Conservation (phyloP, 1,140 invertebrate species). For the Melipona quadrifasciata region DNA sequence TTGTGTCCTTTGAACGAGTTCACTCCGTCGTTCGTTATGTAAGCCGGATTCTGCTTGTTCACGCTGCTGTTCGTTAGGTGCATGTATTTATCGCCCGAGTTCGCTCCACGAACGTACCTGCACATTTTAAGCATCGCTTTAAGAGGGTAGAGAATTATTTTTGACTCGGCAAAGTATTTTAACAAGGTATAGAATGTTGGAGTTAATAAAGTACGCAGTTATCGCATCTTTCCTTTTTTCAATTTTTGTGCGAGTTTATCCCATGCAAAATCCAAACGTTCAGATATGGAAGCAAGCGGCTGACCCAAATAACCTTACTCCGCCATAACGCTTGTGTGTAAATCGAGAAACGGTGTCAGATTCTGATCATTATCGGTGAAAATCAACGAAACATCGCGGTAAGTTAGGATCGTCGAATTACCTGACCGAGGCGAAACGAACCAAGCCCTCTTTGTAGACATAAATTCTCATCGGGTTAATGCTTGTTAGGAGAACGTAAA, state of each 20-base stretch:
- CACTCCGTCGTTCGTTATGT: constrained; percentile 92
- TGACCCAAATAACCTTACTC: background rate
- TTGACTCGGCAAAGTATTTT: too few relatives aligned
- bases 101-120: constrained; percentile 87
- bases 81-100: constrained; percentile 94
- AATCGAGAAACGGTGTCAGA: background rate
- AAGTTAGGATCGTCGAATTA: constrained; percentile 78
- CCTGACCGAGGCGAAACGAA: constrained; percentile 95
- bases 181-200: background rate
- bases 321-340: background rate
- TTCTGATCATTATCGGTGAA: background rate
- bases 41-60: constrained; percentile 94
- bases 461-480: constrained; percentile 96
- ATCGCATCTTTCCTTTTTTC: too few relatives aligned
- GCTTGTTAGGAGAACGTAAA: constrained; percentile 98
- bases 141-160: too few relatives aligned
- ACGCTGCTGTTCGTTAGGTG: constrained; percentile 99
- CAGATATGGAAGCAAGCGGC: background rate
- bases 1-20: constrained; percentile 93
- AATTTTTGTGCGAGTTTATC: too few relatives aligned
- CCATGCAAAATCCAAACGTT: background rate
- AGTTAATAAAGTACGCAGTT: background rate
- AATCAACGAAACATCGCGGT: background rate
- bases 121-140: too few relatives aligned
- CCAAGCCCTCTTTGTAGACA: constrained; percentile 96